These are phyloP conservation scores for Myoxocephalus aenaeus DNA, from an alignment of 2,797 vertebrate genomes.

Conservation along the genomic window DNA sequence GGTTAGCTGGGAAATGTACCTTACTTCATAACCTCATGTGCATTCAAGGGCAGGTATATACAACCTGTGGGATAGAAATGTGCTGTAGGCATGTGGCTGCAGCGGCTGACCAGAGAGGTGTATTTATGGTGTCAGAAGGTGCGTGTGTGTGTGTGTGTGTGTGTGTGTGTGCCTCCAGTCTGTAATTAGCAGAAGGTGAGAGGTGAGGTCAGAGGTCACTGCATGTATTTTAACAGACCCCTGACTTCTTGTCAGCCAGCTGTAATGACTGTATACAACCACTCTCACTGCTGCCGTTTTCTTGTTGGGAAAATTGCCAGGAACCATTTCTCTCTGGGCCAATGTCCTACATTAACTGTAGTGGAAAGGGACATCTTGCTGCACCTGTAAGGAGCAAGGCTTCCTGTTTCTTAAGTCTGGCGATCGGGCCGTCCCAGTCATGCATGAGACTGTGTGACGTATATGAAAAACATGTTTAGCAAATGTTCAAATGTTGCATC, in stretches of 20 bases:
- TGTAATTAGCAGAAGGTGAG: slow-evolving; percentile 68
- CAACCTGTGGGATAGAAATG: slow-evolving; percentile 17
- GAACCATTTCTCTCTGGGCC: not conserved
- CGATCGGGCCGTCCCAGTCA: not conserved
- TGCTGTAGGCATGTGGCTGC: slow-evolving; percentile 47
- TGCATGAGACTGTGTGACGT: not conserved
- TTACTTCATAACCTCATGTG: slow-evolving; percentile 1
- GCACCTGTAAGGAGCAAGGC: not conserved
- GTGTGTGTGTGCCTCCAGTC: slow-evolving; percentile 30
- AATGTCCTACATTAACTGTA: not conserved
- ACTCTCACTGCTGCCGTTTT: slow-evolving; percentile 58
- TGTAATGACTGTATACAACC: slow-evolving; percentile 45
- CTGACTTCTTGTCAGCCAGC: slow-evolving; percentile 13
- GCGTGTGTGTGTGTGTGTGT: slow-evolving; percentile 55
- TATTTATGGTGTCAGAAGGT: slow-evolving; percentile 61
- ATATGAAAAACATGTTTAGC: not conserved
- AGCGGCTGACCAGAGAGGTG: slow-evolving; percentile 45
- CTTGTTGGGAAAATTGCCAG: slow-evolving; percentile 24
- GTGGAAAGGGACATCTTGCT: not conserved
- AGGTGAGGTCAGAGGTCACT: slow-evolving; percentile 51
- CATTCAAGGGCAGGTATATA: not conserved
- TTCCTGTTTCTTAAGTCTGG: not conserved
- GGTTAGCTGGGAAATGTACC: slow-evolving; percentile 15
- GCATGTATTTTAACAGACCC: slow-evolving; percentile 34
- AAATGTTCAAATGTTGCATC: slow-evolving; percentile 23